A percentile compares a stretch with the other conserved stretches of the same genome.
phyloP scores from a whole-genome alignment of 2,113 vertebrate genomes.

The Gopherus flavomarginatus region DNA sequence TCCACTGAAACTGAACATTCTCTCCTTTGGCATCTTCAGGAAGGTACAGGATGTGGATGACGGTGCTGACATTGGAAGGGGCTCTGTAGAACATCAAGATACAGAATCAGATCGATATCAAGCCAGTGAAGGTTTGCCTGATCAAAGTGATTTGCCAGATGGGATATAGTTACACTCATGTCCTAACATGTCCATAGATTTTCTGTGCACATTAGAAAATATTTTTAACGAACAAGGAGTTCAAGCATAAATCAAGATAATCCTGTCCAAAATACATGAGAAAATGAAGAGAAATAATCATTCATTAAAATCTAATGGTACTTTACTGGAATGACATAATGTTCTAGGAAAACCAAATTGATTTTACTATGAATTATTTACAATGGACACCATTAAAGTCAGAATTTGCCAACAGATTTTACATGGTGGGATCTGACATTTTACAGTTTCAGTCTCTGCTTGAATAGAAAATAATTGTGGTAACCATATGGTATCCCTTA shows the following conservation, averaged over 20 bases:
- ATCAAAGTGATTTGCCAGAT: neutral
- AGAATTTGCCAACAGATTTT: neutral
- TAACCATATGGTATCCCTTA: neutral
- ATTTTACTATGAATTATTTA: neutral
- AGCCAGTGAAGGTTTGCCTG: neutral
- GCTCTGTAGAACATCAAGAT: slow-evolving; percentile 78
- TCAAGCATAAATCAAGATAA: neutral
- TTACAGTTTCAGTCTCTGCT: neutral
- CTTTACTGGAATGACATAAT: neutral
- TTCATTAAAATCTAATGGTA: neutral
- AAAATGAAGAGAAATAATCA: neutral
- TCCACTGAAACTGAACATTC: slow-evolving; percentile 90
- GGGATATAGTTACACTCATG: neutral
- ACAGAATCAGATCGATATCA: slow-evolving; percentile 18
- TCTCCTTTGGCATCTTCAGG: slow-evolving; percentile 86
- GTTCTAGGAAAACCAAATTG: neutral
- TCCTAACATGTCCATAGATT: neutral
- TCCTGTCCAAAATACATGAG: neutral
- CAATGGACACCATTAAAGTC: neutral
- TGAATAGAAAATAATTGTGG: neutral
- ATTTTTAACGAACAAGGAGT: neutral
- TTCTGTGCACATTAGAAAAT: neutral
- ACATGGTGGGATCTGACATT: neutral
- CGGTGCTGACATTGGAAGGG: slow-evolving; percentile 93
- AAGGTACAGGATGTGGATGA: slow-evolving; percentile 93